Base-by-base conservation (phyloP, 92 coral and sea anemone genomes). In the Palythoa heliodiscus region DNA sequence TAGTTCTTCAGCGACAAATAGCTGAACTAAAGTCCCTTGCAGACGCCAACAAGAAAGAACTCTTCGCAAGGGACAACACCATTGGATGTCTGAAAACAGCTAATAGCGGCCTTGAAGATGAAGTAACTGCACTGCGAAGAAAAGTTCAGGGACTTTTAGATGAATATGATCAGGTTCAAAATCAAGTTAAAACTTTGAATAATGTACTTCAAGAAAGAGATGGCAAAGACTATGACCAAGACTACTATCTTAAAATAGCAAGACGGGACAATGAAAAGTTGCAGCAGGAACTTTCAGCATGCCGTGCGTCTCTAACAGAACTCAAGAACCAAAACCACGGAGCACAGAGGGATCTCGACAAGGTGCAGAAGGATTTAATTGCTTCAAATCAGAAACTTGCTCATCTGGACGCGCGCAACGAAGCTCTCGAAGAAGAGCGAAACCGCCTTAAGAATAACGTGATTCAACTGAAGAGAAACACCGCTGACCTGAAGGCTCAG, bases 131-230 rank as follows among this genome's bases (percentile, higher is more conserved):
- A 6, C 82, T 96, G 82, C 93, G 89, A 82, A 87, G 89, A 25
- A 95, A 92, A 70, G 86, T 93, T 3, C 97, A 82, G 50, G 86
- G 89, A 37, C 93, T 84, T 75, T 87, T 86, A 55, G 93, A 96
- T 12, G 99, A 96, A 60, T 94, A 76, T 66, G 99, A 96, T 68
- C 89, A 88, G 50, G 98, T 89, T n/a, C 95, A 89, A 73, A 94
- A 90, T 72, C 94, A 90, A 24, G 86, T 96, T 29, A 73, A 92
- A 20, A 78, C 87, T 15, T 89, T 94, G 17, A 90, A 86, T 60
- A 86, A 83, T 52, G 87, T 79, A 39, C 73, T 96, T 71, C 95
- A 93, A 43, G 97, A 94, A 50, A 92, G 85, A 64, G 99, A 96
- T 37, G 86, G 89, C 50, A 94, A 89, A 66, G 91, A 95, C 69